Percentiles rank a stretch among this genome's conserved stretches.
Evolutionary conservation across 2,797 vertebrate species (phyloP).

Genomic region (Phoeniculus purpureus): DNA sequence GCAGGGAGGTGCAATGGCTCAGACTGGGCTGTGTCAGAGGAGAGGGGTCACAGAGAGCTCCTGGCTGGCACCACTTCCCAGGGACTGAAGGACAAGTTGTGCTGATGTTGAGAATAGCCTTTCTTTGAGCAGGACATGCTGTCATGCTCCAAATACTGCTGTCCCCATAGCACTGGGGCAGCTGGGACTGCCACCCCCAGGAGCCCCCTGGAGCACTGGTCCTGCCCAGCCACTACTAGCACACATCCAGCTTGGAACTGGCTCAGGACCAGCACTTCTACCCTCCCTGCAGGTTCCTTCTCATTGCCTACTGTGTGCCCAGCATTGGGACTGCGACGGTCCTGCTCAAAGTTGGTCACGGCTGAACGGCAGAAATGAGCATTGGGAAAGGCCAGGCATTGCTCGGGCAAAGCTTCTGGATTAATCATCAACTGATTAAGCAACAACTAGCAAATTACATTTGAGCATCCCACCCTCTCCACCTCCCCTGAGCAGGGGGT

Average conservation of each 20-base stretch:
- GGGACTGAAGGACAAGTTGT: not conserved
- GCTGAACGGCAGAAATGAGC: not conserved
- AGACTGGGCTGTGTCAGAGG: not conserved
- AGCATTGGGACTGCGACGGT: accelerated
- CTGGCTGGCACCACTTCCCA: not conserved
- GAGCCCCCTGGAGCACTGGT: not conserved
- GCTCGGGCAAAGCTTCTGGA: accelerated
- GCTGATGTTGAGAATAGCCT: not conserved
- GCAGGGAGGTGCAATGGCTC: not conserved
- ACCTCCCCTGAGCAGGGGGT: accelerated
- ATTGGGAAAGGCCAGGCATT: not conserved
- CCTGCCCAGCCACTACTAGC: not conserved
- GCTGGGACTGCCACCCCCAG: not conserved
- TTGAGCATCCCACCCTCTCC: not conserved
- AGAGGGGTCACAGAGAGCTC: not conserved
- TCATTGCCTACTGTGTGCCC: accelerated
- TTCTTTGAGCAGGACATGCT: accelerated
- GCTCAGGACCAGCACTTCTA: not conserved
- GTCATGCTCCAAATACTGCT: not conserved
- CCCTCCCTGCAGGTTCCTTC: accelerated
- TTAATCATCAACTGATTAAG: accelerated
- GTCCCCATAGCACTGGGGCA: not conserved
- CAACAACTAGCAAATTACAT: not conserved
- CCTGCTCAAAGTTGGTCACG: not conserved
- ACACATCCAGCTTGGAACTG: accelerated